Conservation (phyloP, 2,797 vertebrate genomes). For the Catamblyrhynchus diadema region DNA sequence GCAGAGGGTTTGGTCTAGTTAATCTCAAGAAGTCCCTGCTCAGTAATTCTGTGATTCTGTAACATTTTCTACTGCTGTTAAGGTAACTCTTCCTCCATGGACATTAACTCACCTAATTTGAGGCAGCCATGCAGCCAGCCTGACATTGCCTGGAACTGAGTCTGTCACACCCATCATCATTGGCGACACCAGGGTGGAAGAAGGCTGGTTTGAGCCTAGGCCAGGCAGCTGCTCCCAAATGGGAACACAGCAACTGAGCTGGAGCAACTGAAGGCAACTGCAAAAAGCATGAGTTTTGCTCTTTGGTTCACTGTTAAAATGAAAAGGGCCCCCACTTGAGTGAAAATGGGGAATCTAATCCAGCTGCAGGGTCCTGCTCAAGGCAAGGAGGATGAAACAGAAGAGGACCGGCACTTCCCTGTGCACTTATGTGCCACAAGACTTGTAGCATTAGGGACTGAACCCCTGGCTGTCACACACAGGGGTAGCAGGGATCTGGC, state of each 20-base stretch:
- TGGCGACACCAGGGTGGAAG: background rate
- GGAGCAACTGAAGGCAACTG: background rate
- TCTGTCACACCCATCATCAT: background rate
- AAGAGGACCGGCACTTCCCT: background rate
- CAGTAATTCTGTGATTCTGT: background rate
- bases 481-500: background rate
- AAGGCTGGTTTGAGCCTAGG: background rate
- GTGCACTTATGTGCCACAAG: background rate
- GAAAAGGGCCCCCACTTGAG: rapidly evolving
- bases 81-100: background rate
- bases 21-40: background rate
- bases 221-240: background rate
- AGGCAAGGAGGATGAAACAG: background rate
- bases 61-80: background rate
- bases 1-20: background rate
- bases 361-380: background rate
- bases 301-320: background rate
- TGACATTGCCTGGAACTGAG: background rate
- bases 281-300: background rate
- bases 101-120: background rate
- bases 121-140: background rate
- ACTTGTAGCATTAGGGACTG: background rate
- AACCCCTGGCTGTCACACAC: background rate
- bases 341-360: background rate
- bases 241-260: background rate